Evolutionary conservation across 2,113 vertebrate species (phyloP).

Genomic region (Thamnophis sirtalis): DNA sequence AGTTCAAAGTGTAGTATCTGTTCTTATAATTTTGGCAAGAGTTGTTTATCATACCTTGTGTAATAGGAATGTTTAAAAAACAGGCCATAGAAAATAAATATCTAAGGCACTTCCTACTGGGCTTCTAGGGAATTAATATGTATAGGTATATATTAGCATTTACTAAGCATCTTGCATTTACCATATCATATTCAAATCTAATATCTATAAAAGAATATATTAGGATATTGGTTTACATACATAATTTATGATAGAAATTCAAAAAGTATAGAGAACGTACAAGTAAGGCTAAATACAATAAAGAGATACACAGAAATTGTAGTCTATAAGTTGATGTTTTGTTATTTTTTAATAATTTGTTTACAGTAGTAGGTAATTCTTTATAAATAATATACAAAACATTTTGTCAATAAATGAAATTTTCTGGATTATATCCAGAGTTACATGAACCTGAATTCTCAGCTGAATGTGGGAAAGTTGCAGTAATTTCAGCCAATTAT

Average conservation of each 20-base stretch:
- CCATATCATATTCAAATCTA: background rate
- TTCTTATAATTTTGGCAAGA: background rate
- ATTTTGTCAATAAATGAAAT: conserved; percentile 44
- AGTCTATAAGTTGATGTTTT: conserved; percentile 14
- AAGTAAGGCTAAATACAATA: conserved; percentile 32
- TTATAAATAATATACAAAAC: conserved; percentile 20
- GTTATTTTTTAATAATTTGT: conserved; percentile 35
- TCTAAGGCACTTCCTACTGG: background rate
- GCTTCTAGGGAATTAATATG: background rate
- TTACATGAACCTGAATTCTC: background rate
- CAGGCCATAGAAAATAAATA: background rate
- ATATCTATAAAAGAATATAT: background rate
- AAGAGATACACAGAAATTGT: background rate
- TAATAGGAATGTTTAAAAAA: background rate
- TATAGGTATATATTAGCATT: background rate
- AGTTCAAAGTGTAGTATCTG: background rate
- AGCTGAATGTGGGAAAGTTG: background rate
- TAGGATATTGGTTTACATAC: background rate
- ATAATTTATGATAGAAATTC: background rate
- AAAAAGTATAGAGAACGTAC: conserved; percentile 23
- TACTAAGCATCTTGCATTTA: background rate
- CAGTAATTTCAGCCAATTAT: background rate
- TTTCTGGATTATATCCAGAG: conserved; percentile 6
- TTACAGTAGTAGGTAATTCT: conserved; percentile 17
- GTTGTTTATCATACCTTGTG: background rate